These are phyloP conservation scores for Caenorhabditis uteleia DNA, from an alignment of 2,888 invertebrate species.

Conservation along the genomic window DNA sequence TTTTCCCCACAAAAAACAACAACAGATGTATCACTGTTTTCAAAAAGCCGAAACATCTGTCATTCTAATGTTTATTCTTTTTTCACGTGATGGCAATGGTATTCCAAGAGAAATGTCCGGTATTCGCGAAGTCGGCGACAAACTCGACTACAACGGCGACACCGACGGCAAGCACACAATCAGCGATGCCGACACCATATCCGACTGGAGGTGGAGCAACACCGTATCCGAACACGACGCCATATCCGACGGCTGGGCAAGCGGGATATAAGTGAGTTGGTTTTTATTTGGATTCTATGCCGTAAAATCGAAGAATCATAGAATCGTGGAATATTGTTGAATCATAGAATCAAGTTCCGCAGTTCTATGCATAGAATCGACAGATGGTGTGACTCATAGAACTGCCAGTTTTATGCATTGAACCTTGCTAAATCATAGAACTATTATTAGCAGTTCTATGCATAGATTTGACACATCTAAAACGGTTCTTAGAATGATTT, in stretches of 20 bases:
- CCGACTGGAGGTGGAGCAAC: slow-evolving; percentile 20
- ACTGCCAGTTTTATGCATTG: too few species aligned
- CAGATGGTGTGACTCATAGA: too few species aligned
- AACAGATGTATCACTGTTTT: background rate
- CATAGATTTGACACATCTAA: background rate
- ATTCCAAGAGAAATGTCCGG: slow-evolving; percentile 94
- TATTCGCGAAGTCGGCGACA: slow-evolving; percentile 73
- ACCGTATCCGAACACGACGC: slow-evolving; percentile 37
- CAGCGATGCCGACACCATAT: slow-evolving; percentile 42
- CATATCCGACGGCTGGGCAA: slow-evolving; percentile 42
- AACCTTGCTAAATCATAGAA: too few species aligned
- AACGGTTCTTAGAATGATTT: too few species aligned
- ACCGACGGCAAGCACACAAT: slow-evolving; percentile 74
- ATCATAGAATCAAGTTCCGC: background rate
- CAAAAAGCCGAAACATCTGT: background rate
- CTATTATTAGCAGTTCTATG: slow-evolving; percentile 1
- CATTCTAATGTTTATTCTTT: background rate
- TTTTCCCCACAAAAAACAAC: background rate
- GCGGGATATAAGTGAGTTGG: slow-evolving; percentile 36
- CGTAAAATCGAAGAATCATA: background rate
- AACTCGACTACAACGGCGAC: slow-evolving; percentile 11
- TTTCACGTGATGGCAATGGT: slow-evolving; percentile 81
- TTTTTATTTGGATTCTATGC: background rate
- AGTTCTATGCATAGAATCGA: too few species aligned
- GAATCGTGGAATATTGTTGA: slow-evolving; percentile 41